These are phyloP conservation scores for Thamnophis elegans DNA, from an alignment of 2,797 vertebrate species.

Conservation along the genomic window DNA sequence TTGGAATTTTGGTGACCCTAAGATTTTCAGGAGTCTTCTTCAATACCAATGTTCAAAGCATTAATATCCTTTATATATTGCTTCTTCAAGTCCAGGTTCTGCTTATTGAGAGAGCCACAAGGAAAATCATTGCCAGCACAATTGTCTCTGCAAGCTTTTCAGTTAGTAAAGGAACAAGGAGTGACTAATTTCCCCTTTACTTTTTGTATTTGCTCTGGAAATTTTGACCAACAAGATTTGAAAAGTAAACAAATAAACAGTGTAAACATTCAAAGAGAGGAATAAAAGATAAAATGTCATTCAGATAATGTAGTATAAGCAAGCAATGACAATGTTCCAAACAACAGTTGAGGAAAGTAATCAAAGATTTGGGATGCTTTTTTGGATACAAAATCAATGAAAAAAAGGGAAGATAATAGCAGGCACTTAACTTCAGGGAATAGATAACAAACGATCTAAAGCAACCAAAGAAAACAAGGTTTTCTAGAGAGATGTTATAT, in stretches of 20 bases:
- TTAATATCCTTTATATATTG: not conserved
- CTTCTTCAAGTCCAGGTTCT: not conserved
- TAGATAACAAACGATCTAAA: not conserved
- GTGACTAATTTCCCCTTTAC: not conserved
- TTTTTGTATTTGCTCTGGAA: not conserved
- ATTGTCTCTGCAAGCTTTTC: not conserved
- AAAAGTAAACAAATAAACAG: not conserved
- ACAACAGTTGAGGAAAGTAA: not conserved
- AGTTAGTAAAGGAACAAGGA: not conserved
- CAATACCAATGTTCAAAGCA: not conserved
- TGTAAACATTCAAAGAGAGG: not conserved
- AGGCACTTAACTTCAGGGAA: not conserved
- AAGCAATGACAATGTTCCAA: not conserved
- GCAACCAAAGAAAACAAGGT: not conserved
- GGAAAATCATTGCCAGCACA: not conserved
- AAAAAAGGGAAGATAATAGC: not conserved
- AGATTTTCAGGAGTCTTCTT: not conserved
- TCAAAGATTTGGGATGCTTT: not conserved
- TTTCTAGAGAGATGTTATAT: not conserved
- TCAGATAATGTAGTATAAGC: not conserved
- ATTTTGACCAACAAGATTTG: not conserved
- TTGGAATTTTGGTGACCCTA: not conserved
- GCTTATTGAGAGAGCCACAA: not conserved
- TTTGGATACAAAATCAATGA: not conserved
- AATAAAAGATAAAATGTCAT: not conserved